phyloP scores from a whole-genome alignment of 2,888 invertebrate species.

The Hypomecis atomaria region DNA sequence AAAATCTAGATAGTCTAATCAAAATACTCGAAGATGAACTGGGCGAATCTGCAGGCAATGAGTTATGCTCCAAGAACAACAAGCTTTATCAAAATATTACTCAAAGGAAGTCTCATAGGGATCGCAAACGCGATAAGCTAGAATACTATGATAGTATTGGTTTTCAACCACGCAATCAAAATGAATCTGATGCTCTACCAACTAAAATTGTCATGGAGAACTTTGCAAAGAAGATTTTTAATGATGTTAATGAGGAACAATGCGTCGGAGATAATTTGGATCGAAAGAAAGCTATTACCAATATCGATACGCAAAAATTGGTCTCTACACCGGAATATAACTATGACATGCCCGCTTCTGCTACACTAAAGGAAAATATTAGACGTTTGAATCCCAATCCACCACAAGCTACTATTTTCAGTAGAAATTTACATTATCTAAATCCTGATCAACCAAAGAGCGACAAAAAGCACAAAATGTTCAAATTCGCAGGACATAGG shows the following conservation, averaged over 20 bases:
- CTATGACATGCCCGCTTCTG: slow-evolving; percentile 37
- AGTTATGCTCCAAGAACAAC: slow-evolving; percentile 40
- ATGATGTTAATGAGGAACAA: slow-evolving; percentile 51
- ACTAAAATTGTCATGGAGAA: slow-evolving; percentile 60
- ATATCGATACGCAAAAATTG: slow-evolving; percentile 58
- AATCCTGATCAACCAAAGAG: slow-evolving; percentile 55
- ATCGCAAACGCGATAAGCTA: slow-evolving; percentile 43
- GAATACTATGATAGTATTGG: slow-evolving; percentile 45
- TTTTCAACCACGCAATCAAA: slow-evolving; percentile 36
- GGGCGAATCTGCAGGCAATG: slow-evolving; percentile 54
- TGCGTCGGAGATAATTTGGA: slow-evolving; percentile 56
- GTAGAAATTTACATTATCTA: slow-evolving; percentile 54
- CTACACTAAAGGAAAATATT: slow-evolving; percentile 38
- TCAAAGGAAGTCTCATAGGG: slow-evolving; percentile 45
- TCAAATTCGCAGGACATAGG: slow-evolving; percentile 72
- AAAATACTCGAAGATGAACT: slow-evolving; percentile 75
- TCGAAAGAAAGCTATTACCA: slow-evolving; percentile 60
- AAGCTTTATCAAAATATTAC: slow-evolving; percentile 32
- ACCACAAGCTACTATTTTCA: slow-evolving; percentile 24
- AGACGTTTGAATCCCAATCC: slow-evolving; percentile 22
- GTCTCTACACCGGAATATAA: slow-evolving; percentile 42
- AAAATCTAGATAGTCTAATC: slow-evolving; percentile 70
- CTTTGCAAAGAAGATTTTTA: slow-evolving; percentile 56
- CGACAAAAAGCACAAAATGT: slow-evolving; percentile 72
- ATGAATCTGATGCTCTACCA: slow-evolving; percentile 51